Conservation (phyloP, 2,797 vertebrate species). For the Gymnoscopelus braueri region DNA sequence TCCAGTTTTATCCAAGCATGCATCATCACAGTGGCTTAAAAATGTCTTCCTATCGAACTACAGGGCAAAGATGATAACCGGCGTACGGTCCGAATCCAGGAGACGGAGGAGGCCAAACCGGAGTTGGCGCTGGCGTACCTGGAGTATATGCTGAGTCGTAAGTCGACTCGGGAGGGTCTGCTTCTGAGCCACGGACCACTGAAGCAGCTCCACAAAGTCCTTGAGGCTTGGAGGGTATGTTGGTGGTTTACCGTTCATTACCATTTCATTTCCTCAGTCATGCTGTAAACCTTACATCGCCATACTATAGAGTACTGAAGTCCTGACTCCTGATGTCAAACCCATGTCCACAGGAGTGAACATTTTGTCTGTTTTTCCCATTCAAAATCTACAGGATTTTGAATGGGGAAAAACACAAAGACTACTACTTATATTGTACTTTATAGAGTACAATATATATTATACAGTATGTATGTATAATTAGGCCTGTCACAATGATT, state of each 20-base stretch:
- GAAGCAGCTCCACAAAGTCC: constrained; percentile 82
- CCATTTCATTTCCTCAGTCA: neutral
- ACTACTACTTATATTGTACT: too few species aligned
- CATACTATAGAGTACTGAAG: too few species aligned
- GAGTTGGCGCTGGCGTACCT: constrained; percentile 87
- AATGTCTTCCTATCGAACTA: neutral
- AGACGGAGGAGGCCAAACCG: constrained; percentile 82
- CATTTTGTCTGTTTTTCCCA: too few species aligned
- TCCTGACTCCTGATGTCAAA: too few species aligned
- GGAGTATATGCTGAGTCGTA: constrained; percentile 86
- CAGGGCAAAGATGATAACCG: constrained; percentile 63
- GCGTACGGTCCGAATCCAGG: constrained; percentile 82
- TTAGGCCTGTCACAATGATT: too few species aligned
- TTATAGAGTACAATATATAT: too few species aligned
- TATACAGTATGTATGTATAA: too few species aligned
- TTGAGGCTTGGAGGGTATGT: constrained; percentile 86
- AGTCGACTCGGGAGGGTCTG: constrained; percentile 81
- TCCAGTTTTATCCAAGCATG: neutral
- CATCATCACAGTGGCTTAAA: too few species aligned
- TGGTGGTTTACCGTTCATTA: neutral
- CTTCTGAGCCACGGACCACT: constrained; percentile 78
- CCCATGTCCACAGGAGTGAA: too few species aligned
- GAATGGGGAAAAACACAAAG: too few species aligned
- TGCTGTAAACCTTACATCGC: too few species aligned
- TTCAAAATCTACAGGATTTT: too few species aligned